These are phyloP conservation scores for Tetragonula carbonaria DNA, from an alignment of 2,888 invertebrate genomes.

Conservation along the genomic window DNA sequence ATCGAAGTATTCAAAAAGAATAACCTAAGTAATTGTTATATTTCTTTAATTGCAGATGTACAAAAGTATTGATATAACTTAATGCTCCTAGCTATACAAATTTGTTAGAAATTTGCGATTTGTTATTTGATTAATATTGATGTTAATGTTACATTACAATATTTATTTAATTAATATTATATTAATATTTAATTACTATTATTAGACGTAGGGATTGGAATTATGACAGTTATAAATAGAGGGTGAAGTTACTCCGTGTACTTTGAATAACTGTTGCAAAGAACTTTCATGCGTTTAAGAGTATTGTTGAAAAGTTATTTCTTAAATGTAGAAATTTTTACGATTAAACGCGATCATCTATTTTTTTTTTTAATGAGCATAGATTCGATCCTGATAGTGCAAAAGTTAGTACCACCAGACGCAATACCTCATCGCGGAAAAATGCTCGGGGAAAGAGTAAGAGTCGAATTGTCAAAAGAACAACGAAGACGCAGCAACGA, in stretches of 20 bases:
- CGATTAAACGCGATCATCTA: not conserved
- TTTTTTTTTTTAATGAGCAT: not conserved
- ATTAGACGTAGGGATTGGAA: not conserved
- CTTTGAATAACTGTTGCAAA: not conserved
- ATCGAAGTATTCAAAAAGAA: too few species aligned
- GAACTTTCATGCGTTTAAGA: not conserved
- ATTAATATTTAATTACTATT: not conserved
- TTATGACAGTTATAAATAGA: not conserved
- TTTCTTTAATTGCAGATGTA: not conserved
- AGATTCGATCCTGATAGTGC: slow-evolving; percentile 54
- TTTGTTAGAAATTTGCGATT: not conserved
- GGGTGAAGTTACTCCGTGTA: too few species aligned
- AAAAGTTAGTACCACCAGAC: not conserved
- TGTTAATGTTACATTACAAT: too few species aligned
- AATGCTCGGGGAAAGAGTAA: not conserved
- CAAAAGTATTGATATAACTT: not conserved
- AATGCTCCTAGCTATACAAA: not conserved
- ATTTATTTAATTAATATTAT: too few species aligned
- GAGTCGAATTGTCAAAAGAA: not conserved
- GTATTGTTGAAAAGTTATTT: not conserved
- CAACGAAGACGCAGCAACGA: slow-evolving; percentile 12
- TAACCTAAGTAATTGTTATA: too few species aligned
- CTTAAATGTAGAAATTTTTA: not conserved
- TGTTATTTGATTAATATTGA: too few species aligned
- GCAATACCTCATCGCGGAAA: not conserved